Evolutionary conservation across 1,140 invertebrate genomes (phyloP), one percentile per base, ranked within the genome.

Genomic region (Cephus cinctus): DNA sequence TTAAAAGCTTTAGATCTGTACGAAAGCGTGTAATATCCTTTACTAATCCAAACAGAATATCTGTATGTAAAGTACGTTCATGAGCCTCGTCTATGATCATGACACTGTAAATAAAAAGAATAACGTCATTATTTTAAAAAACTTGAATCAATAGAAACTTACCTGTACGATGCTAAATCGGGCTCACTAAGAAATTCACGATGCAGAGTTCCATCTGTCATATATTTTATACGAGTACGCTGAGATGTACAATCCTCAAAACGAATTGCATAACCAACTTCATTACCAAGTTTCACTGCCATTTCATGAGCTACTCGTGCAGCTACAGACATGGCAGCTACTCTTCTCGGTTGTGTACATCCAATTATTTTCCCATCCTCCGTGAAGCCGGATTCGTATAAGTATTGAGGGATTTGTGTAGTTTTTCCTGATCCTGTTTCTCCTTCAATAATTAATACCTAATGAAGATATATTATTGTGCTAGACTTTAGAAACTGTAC

Each of bases 21-120:
- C 96, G 81, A 78, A 98, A 98, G 46, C 95, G 80, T 1, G 94
- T 86, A 53, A 99, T 98, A 74, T 99, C 97, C 80, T 99, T 99
- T 0, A 99, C 92, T 30, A 99, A 80, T 15, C 98, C 97, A 79
- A 99, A 99, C 22, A 99, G 78, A 65, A 99, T 94, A 73, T 99
- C 98, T 3, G 97, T 99, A 60, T 99, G 96, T 4, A 99, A 79
- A 0, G 97, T 99, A 34, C 97, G 76, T 71, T 99, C 98, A 75
- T 99, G 98, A 59, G 98, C 98, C 81, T 99, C 98, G 71, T 99
- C 97, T 69, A 99, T 97, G 50, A 99, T 99, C 86, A 99, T 92
- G 0, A 98, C 96, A 80, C 91, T 96, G 55, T 45, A 78, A 69
- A 55, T 12, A 55, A 53, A 42, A 61, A 42, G 38, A 27, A 27